Evolutionary conservation across 2,113 vertebrate species (phyloP), one percentile per base, ranked within the genome.

Genomic region (Sula dactylatra): DNA sequence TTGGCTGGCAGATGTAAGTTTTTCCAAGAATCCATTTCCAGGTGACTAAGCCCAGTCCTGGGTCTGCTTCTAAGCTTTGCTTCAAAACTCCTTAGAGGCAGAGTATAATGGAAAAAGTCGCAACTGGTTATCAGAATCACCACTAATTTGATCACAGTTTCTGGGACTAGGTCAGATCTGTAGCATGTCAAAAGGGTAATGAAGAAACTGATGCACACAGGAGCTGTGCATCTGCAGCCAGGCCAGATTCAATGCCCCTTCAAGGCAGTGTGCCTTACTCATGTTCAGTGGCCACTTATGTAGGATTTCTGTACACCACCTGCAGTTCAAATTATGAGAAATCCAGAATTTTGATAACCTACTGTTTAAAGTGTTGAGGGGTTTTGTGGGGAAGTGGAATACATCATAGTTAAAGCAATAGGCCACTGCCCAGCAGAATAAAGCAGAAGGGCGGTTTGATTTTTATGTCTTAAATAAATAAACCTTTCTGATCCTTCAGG

Each of bases 391-490:
- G 47, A 89, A 36, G 24, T 19, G 27, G 29, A 80, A 85, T 90
- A 42, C 10, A 65, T 77, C 58, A 72, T 3, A 38, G 62, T 69
- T 87, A 90, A 82, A 90, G 78, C 70, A 85, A 70, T 1, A 70
- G 55, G 62, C 29, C n/a, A 13, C 81, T 82, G 84, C 42, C 29
- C 71, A 73, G 64, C 42, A 82, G 66, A 85, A 56, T 47, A 91
- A 79, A 91, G 78, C 38, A 62, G 47, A 89, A 93, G 29, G 66
- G 36, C 2, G 6, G 66, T 36, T 83, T 73, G 71, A 71, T 86
- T 93, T 94, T 91, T 95, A 16, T 77, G 18, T 44, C 79, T 96
- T 62, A 83, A 95, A 90, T 82, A 94, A 94, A 94, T 81, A 97
- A 93, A 92, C 76, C 50, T 93, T 93, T 83, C 70, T 78, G 66